Evolutionary conservation across 2,113 vertebrate species (phyloP), one percentile per base, ranked within the genome.

Genomic region (Theropithecus gelada): DNA sequence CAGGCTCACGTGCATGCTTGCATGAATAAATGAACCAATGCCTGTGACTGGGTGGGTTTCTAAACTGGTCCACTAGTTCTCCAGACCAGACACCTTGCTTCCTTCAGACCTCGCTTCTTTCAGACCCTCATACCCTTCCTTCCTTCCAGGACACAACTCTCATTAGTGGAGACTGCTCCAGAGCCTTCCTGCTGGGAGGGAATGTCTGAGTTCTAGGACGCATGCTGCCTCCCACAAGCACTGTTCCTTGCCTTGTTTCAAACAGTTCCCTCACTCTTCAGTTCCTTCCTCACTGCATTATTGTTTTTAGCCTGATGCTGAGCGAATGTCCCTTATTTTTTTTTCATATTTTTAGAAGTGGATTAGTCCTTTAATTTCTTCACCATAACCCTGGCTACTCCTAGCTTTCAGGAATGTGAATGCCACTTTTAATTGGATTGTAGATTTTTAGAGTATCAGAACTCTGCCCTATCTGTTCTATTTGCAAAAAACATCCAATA

Each of bases 381-480:
- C 25, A n/a, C 8, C 43, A 25, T 93, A 64, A 70, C 2, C 64
- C 25, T 68, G 52, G 38, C 40, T n/a, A 90, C 23, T 43, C 9
- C 50, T 52, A 45, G 70, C 5, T 57, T 87, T 90, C 25, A 50
- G 78, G 64, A 93, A 72, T 75, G 50, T 83, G 35, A 64, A 61
- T 20, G 57, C 45, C 5, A 48, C 6, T 78, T 83, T 96, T 81
- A 92, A 81, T 45, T 40, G 73, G 45, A 5, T 23, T 57, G 35
- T 59, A 20, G 55, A 43, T 61, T 66, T 96, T 92, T 57, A 57
- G 57, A 73, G 16, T 61, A 48, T 93, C 76, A 66, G 38, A 94
- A 94, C 12, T 30, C 32, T 85, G 45, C n/a, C 30, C 20, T 93
- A 25, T 61, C 50, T 93, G 87, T 93, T 88, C 81, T n/a, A 43